Conservation (phyloP, 92 coral and sea anemone genomes). For the Montipora capitata region DNA sequence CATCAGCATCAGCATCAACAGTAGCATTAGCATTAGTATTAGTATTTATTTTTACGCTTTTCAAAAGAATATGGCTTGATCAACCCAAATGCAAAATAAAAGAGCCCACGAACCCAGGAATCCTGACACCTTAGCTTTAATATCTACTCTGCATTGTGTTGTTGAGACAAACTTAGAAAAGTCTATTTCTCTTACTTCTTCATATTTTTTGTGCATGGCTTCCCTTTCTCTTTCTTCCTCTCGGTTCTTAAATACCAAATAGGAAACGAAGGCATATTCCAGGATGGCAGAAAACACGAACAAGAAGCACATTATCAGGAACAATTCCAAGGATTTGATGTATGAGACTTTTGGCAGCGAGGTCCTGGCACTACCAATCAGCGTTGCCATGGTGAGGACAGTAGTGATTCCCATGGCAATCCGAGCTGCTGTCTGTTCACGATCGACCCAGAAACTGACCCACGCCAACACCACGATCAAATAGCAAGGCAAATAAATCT, state of each 20-base stretch:
- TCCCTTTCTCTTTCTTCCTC: slow-evolving; percentile 70
- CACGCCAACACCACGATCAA: slow-evolving; percentile 88
- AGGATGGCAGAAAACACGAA: slow-evolving; percentile 92
- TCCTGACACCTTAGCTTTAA: too few relatives aligned
- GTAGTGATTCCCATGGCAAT: slow-evolving; percentile 97
- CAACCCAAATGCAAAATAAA: too few relatives aligned
- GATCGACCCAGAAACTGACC: slow-evolving; percentile 97
- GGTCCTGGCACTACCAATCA: slow-evolving; percentile 91
- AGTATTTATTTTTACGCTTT: too few relatives aligned
- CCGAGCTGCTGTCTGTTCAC: slow-evolving; percentile 93
- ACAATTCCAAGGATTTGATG: slow-evolving; percentile 89
- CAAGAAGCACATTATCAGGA: slow-evolving; percentile 91
- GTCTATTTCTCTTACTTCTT: slow-evolving; percentile 13
- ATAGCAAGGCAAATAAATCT: slow-evolving; percentile 91
- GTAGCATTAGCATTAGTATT: too few relatives aligned
- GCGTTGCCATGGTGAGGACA: slow-evolving; percentile 95
- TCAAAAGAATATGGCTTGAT: too few relatives aligned
- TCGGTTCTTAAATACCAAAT: slow-evolving; percentile 89
- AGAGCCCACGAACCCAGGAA: too few relatives aligned
- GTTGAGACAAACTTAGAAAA: too few relatives aligned
- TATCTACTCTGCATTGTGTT: too few relatives aligned
- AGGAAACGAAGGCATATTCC: slow-evolving; percentile 90
- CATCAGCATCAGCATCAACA: too few relatives aligned
- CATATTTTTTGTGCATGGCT: slow-evolving; percentile 20
- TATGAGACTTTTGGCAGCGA: slow-evolving; percentile 93